Evolutionary conservation across 2,888 invertebrate genomes (phyloP), one percentile per base, ranked within the genome.

Genomic region (Zhuqinia jingwanae): DNA sequence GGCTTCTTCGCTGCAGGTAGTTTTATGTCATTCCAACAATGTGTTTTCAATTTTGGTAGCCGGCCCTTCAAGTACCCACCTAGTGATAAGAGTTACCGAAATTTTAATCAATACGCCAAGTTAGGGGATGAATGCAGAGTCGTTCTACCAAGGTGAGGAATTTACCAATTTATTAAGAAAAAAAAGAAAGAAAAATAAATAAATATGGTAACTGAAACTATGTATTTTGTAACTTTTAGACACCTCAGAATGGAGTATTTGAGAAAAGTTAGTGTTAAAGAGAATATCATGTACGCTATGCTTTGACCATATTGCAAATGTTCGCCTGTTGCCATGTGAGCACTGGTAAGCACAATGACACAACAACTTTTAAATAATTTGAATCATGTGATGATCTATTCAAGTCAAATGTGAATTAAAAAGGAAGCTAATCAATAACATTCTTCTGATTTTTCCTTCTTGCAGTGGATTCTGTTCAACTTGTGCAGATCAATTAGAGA

Each of bases 1-100:
- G 98, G 98, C 42, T 98, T 97, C 93, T 98, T 97, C 93, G 97
- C 98, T 10, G 98, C 97, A 2, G 98, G 98, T 2, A 98, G 97
- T 92, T 98, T 98, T 92, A 98, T 98, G 98, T 97, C 97, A 88
- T 98, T 97, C 94, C 98, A 98, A 92, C 98, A 98, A 92, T 97
- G 97, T 93, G 94, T 95, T 73, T 98, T 98, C 93, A 98, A 98
- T 93, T 98, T 98, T 93, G 98, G 98, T 79, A 94, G 95, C 87
- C 94, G 95, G 88, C 95, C 96, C 0, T 98, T 98, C 93, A 93
- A 93, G 90, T 95, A 93, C 93, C 95, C 97, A 58, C 97, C 98
- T 0, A 92, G 92, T 2, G 94, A 95, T 91, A 92, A 94, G 36
- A 91, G 92, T 36, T 97, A 94, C 93, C 93, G 94, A 85, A 94